Conservation (phyloP, 2,113 vertebrate genomes). For the Catharus fuscescens region DNA sequence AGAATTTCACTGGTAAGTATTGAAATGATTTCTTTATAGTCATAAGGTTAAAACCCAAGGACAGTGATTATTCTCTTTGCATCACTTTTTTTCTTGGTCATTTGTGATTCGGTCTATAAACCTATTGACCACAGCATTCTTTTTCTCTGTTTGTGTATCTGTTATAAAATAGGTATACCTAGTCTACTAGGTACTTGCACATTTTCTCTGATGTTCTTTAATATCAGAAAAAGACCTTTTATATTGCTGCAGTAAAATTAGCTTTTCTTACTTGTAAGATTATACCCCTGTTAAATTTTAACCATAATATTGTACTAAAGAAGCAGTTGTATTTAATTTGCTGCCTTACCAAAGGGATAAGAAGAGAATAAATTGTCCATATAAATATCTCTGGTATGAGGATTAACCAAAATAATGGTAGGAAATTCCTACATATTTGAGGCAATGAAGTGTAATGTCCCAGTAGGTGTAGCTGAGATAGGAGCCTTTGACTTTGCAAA, state of each 20-base stretch:
- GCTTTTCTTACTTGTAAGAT: not conserved
- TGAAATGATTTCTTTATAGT: not conserved
- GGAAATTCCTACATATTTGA: not conserved
- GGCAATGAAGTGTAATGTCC: not conserved
- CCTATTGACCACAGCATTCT: not conserved
- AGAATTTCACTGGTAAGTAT: not conserved
- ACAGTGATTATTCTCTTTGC: not conserved
- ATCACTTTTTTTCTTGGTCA: not conserved
- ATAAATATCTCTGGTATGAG: not conserved
- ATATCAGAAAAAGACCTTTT: not conserved
- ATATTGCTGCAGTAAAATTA: not conserved
- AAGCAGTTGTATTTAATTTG: not conserved
- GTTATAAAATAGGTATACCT: not conserved
- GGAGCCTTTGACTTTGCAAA: not conserved
- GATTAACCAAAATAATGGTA: not conserved
- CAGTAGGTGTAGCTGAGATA: not conserved
- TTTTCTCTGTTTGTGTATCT: not conserved
- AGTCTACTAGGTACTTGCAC: not conserved
- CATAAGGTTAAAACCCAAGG: not conserved
- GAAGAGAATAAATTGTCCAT: not conserved
- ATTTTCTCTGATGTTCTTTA: not conserved
- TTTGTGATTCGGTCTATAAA: not conserved
- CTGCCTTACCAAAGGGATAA: constrained; percentile 5
- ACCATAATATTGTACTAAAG: not conserved
- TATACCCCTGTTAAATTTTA: constrained; percentile 6